Evolutionary conservation across 2,113 vertebrate species (phyloP), one percentile per base, ranked within the genome.

Genomic region (Tinamus guttatus): DNA sequence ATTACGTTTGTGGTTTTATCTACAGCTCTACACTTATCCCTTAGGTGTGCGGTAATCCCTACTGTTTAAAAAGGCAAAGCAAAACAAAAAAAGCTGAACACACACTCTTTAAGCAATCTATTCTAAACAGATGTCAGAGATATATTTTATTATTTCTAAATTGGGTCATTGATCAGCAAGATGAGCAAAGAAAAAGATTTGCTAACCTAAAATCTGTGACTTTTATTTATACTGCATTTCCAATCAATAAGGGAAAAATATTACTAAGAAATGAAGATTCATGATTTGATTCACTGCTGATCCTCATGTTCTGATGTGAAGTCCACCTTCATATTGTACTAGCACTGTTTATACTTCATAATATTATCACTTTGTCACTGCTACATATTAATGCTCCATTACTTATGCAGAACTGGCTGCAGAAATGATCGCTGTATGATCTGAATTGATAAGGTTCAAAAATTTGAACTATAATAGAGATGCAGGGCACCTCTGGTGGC

Each of bases 91-190:
- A 74, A 77, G 86, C 84, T 94, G 76, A 97, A 91, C 30, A 93
- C 69, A 95, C 11, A 71, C 65, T 94, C 87, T 93, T 97, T 90
- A 67, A 88, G 90, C 93, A 95, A 92, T 93, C 63, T 58, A 96
- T 96, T 95, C 87, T 95, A 96, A 97, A 94, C 41, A 95, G 58
- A 95, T 75, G 81, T 92, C 94, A 96, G 78, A 93, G 69, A 41
- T 18, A 88, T 74, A 89, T 96, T 95, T 92, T 86, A 95, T 96
- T 95, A 95, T 97, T 97, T 96, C 69, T 93, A 95, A 97, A 96
- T 95, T 27, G 3, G n/a, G 83, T 85, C 81, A 97, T 93, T 94
- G 69, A 87, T 97, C 95, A 94, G 75, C 49, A 56, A 84, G 93
- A 95, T 81, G 63, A 96, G 83, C 84, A 97, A 96, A 93, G 80